These are phyloP conservation scores for Eretmochelys imbricata DNA, from an alignment of 2,113 vertebrate genomes.

Conservation along the genomic window DNA sequence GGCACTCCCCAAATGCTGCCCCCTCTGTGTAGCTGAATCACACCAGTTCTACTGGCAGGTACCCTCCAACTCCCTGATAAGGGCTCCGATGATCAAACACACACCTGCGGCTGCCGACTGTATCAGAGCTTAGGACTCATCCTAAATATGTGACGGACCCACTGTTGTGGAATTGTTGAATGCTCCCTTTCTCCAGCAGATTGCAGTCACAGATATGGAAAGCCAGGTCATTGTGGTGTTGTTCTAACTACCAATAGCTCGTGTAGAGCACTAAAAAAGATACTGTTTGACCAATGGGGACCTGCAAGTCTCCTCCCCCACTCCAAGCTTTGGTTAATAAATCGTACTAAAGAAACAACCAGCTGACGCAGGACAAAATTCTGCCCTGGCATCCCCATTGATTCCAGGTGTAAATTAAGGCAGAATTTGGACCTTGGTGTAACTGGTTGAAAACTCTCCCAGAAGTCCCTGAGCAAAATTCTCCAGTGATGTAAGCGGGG, in stretches of 20 bases:
- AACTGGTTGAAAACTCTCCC: neutral
- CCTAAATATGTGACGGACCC: neutral
- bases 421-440: neutral
- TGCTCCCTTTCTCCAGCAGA: neutral
- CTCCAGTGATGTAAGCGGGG: rapidly evolving
- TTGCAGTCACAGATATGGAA: neutral
- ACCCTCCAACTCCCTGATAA: neutral
- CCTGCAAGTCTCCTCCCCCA: neutral
- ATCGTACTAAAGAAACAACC: neutral
- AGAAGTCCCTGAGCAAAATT: neutral
- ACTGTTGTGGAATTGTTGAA: neutral
- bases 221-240: neutral
- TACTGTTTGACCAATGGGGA: neutral
- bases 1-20: neutral
- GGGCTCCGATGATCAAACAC: neutral
- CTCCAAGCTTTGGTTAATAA: neutral
- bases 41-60: neutral
- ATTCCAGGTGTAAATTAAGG: neutral
- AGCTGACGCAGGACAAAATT: neutral
- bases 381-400: neutral
- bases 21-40: neutral
- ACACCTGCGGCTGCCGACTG: neutral
- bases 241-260: neutral
- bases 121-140: neutral
- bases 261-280: neutral